phyloP scores from a whole-genome alignment of 2,888 invertebrate genomes.

The Petrolisthes manimaculis region DNA sequence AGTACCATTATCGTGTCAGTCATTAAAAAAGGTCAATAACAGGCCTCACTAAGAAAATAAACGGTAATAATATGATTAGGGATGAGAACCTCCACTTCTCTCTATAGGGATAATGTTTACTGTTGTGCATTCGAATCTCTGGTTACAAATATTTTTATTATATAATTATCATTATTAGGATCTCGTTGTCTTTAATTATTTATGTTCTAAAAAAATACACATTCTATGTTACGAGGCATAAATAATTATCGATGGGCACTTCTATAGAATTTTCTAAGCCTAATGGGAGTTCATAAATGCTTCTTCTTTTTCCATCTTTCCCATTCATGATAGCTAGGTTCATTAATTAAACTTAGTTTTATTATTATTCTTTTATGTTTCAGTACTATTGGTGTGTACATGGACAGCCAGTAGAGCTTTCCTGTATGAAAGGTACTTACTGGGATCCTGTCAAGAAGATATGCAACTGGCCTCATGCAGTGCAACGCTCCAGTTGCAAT shows the following conservation, averaged over 20 bases:
- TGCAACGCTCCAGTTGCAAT: slow-evolving; percentile 66
- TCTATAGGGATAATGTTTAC: no score
- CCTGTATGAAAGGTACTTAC: slow-evolving; percentile 81
- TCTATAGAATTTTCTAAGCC: no score
- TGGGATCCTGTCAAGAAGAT: slow-evolving; percentile 80
- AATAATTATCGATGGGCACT: no score
- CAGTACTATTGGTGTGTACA: slow-evolving; percentile 90
- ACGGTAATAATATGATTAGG: no score
- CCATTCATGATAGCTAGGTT: background rate
- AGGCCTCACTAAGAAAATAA: no score
- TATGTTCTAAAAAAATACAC: background rate
- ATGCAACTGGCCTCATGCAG: slow-evolving; percentile 83
- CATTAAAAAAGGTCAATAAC: no score
- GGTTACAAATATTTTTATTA: no score
- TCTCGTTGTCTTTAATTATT: no score
- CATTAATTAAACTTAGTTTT: background rate
- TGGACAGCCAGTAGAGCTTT: slow-evolving; percentile 80
- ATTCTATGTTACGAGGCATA: background rate
- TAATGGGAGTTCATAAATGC: background rate
- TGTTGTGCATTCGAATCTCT: no score
- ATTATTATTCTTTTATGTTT: slow-evolving; percentile 65
- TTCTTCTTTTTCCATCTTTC: background rate
- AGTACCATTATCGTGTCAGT: no score
- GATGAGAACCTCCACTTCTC: no score
- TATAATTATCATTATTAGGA: no score